phyloP scores from a whole-genome alignment of 92 coral and sea anemone species.

The Pocillopora grandis region DNA sequence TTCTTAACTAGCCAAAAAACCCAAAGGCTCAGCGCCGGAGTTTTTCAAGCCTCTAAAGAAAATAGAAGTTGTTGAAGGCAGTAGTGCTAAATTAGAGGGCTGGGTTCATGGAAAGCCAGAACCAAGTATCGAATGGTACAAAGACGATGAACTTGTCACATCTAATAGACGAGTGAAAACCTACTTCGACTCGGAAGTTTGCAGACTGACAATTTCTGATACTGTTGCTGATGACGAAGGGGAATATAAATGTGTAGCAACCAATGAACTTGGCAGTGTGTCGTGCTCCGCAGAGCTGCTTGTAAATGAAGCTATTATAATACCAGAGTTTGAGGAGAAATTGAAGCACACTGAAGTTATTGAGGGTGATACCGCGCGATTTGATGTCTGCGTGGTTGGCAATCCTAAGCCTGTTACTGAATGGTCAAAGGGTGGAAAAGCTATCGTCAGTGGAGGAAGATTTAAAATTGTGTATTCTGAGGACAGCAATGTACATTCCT shows the following conservation, averaged over 20 bases:
- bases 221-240: constrained; percentile 74
- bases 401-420: constrained; percentile 77
- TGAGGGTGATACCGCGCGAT: constrained; percentile 71
- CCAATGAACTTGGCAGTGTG: constrained; percentile 71
- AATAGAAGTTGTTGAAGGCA: constrained; percentile 74
- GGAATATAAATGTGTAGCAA: constrained; percentile 77
- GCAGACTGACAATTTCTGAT: constrained; percentile 67
- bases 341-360: constrained; percentile 62
- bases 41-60: constrained; percentile 65
- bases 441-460: constrained; percentile 62
- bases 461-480: constrained; percentile 49
- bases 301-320: constrained; percentile 61
- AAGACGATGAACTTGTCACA: constrained; percentile 70
- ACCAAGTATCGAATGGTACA: constrained; percentile 77
- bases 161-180: constrained; percentile 48
- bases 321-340: constrained; percentile 82
- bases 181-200: constrained; percentile 75
- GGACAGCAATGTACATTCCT: constrained; percentile 45
- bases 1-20: constrained; percentile 67
- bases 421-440: constrained; percentile 81
- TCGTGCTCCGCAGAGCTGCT: constrained; percentile 66
- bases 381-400: constrained; percentile 73
- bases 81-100: constrained; percentile 72
- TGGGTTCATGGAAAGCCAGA: constrained; percentile 81
- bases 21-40: constrained; percentile 86